These are phyloP conservation scores for Caiman crocodilus DNA, from an alignment of 2,797 vertebrate genomes.

Conservation along the genomic window DNA sequence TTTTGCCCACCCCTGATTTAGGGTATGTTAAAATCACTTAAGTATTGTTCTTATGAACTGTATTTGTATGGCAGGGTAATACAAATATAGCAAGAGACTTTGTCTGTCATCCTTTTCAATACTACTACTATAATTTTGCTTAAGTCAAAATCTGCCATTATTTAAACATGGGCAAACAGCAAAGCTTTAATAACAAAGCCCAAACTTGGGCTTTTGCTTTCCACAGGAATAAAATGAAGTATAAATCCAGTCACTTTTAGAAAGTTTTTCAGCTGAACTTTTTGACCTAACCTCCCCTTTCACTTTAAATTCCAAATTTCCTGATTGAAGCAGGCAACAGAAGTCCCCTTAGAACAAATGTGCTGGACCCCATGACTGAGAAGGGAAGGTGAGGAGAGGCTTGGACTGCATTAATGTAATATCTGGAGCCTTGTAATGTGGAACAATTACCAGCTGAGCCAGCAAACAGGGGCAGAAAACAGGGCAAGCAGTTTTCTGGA, in stretches of 20 bases:
- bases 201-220: background rate
- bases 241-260: background rate
- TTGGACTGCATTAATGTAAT: no score
- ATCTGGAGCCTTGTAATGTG: no score
- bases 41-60: constrained; percentile 51
- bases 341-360: background rate
- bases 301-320: background rate
- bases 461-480: no score
- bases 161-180: constrained; percentile 24
- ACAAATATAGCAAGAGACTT: constrained; percentile 12
- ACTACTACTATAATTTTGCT: background rate
- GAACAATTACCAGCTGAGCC: no score
- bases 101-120: background rate
- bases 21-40: constrained; percentile 32
- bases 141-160: background rate
- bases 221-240: background rate
- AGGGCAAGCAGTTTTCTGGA: no score
- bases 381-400: no score
- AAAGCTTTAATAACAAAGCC: background rate
- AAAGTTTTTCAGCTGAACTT: background rate
- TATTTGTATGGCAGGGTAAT: constrained; percentile 16
- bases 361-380: no score
- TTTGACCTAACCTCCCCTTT: background rate
- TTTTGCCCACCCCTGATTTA: no score
- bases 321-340: background rate